Evolutionary conservation across 1,140 invertebrate genomes (phyloP).

Genomic region (Drosophila bifasciata): DNA sequence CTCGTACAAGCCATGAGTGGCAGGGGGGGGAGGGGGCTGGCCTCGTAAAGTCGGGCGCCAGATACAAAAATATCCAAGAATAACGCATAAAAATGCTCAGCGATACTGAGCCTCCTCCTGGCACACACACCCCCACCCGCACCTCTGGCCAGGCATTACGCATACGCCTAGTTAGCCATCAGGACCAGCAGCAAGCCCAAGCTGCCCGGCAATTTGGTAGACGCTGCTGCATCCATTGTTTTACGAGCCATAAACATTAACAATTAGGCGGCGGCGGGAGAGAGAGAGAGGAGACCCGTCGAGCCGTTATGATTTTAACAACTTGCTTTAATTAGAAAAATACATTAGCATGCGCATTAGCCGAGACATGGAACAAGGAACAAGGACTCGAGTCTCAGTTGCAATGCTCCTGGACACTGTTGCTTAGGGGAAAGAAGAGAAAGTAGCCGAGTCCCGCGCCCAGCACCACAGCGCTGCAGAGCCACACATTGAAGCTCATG

Average conservation of each 20-base stretch:
- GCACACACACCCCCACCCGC: background rate
- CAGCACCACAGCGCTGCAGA: constrained; percentile 93
- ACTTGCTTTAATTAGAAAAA: constrained; percentile 77
- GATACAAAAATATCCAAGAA: constrained; percentile 52
- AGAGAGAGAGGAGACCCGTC: constrained; percentile 6
- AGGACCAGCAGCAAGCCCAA: background rate
- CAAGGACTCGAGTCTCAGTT: constrained; percentile 19
- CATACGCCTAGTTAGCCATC: constrained; percentile 37
- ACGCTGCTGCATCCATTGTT: constrained; percentile 70
- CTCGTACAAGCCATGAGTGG: background rate
- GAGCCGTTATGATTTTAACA: constrained; percentile 65
- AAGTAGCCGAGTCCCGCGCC: constrained; percentile 96
- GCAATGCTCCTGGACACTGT: constrained; percentile 55
- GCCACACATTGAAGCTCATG: constrained; percentile 92
- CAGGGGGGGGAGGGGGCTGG: too few species aligned
- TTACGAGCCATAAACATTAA: constrained; percentile 79
- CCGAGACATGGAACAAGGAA: background rate
- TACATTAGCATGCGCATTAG: constrained; percentile 59
- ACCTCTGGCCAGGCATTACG: constrained; percentile 6
- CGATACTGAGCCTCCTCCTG: constrained; percentile 22
- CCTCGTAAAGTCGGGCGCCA: constrained; percentile 60
- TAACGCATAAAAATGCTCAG: constrained; percentile 43
- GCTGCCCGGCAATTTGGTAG: constrained; percentile 25
- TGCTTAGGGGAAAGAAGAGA: constrained; percentile 88
- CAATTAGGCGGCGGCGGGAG: constrained; percentile 74